phyloP scores from a whole-genome alignment of 2,888 invertebrate species.

The Gymnocheta viridis region DNA sequence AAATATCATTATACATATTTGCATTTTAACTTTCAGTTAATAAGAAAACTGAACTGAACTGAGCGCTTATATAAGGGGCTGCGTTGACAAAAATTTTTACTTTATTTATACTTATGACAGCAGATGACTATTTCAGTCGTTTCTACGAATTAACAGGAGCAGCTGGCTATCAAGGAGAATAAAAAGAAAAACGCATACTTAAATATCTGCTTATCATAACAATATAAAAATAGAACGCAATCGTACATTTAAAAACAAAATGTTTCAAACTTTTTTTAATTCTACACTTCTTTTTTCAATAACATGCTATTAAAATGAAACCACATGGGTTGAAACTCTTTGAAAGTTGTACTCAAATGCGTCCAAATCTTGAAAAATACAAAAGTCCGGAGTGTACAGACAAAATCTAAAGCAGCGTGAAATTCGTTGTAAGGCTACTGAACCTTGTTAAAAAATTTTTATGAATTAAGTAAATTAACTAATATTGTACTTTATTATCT shows the following conservation, averaged over 20 bases:
- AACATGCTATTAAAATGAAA: slow-evolving; percentile 52
- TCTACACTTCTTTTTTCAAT: no score
- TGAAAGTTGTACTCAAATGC: slow-evolving; percentile 63
- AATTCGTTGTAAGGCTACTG: slow-evolving; percentile 65
- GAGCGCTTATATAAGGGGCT: no score
- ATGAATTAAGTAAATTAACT: slow-evolving; percentile 60
- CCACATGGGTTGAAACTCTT: slow-evolving; percentile 11
- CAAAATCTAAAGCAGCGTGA: slow-evolving; percentile 70
- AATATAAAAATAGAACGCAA: no score
- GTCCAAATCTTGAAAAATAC: slow-evolving; percentile 60
- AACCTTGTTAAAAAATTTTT: slow-evolving; percentile 70
- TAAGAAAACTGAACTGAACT: no score
- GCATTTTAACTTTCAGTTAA: no score
- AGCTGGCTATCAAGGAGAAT: neutral
- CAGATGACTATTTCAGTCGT: neutral
- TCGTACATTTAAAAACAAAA: no score
- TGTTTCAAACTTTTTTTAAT: no score
- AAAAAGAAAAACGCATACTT: slow-evolving; percentile 69
- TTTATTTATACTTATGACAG: no score
- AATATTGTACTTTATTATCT: neutral
- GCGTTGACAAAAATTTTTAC: no score
- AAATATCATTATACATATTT: no score
- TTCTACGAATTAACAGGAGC: neutral
- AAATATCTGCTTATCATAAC: slow-evolving; percentile 74
- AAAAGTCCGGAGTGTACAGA: slow-evolving; percentile 60